Evolutionary conservation across 2,113 vertebrate species (phyloP), one percentile per base, ranked within the genome.

Genomic region (Typhlomys cinereus): DNA sequence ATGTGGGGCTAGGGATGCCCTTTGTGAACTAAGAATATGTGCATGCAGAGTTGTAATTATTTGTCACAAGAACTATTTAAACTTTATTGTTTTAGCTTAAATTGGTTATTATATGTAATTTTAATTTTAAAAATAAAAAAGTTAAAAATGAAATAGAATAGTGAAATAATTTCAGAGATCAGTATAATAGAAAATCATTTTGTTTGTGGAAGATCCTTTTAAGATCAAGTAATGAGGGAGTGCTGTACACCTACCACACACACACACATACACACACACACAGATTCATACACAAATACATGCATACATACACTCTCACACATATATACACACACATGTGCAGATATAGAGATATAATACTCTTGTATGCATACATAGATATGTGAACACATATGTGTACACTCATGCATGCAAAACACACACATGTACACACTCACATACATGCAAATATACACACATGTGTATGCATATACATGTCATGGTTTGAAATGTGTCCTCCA

Each of bases 21-120:
- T 52, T 50, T 52, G 4, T 59, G 59, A 36, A 59, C 29, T 41
- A 50, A 86, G 71, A 87, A 25, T 64, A 3, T 18, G 66, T 11
- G 10, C 8, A n/a, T 54, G 27, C 29, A 2, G 9, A 70, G 64
- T 64, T 57, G 13, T 44, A 67, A 67, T 75, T 81, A 74, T 34
- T n/a, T 13, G 1, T 71, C 44, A 54, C 9, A 61, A 85, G 39
- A 89, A 59, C 4, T 67, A 4, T 73, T 64, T 46, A 66, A 2
- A 57, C 36, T 8, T 9, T 66, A n/a, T n/a, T n/a, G n/a, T 66
- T 34, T 85, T 85, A 13, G 83, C 84, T 90, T 94, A 54, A 78
- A 25, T 5, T 76, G 12, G 69, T 14, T 78, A 14, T 10, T 17
- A 57, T 3, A 59, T 69, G 8, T 57, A 67, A 41, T 80, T 46